Evolutionary conservation across 1,140 invertebrate species (phyloP).

Genomic region (Holcopasites calliopsidis): DNA sequence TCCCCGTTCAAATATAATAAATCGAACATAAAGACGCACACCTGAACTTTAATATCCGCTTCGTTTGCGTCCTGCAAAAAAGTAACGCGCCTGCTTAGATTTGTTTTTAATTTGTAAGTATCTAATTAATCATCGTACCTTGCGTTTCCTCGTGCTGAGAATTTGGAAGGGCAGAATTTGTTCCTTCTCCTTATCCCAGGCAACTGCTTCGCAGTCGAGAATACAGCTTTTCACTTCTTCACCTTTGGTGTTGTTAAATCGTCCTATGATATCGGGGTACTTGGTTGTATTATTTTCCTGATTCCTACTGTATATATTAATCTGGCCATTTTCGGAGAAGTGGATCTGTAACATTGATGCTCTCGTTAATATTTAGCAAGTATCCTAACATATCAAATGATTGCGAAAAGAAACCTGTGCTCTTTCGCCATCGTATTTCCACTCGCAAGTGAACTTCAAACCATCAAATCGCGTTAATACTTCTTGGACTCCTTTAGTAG

Average conservation of each 20-base stretch:
- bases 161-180: slow-evolving; percentile 98
- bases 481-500: slow-evolving; percentile 95
- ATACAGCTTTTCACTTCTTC: slow-evolving; percentile 90
- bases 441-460: slow-evolving; percentile 98
- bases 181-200: slow-evolving; percentile 94
- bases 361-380: not conserved
- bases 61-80: slow-evolving; percentile 88
- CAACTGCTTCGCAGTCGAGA: slow-evolving; percentile 98
- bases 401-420: slow-evolving; percentile 86
- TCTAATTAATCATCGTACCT: slow-evolving; percentile 80
- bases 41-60: slow-evolving; percentile 96
- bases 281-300: slow-evolving; percentile 99
- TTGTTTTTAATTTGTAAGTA: not conserved
- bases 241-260: slow-evolving; percentile 84
- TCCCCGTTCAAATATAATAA: slow-evolving; percentile 96
- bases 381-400: not conserved
- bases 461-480: slow-evolving; percentile 95
- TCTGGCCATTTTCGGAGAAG: slow-evolving; percentile 83
- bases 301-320: slow-evolving; percentile 96
- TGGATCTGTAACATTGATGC: slow-evolving; percentile 84
- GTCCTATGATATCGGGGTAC: slow-evolving; percentile 96
- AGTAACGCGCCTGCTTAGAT: no score
- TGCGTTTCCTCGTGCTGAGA: slow-evolving; percentile 96
- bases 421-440: slow-evolving; percentile 99
- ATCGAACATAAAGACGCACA: slow-evolving; percentile 99